Evolutionary conservation across 2,888 invertebrate species (phyloP).

Genomic region (Leucania comma): DNA sequence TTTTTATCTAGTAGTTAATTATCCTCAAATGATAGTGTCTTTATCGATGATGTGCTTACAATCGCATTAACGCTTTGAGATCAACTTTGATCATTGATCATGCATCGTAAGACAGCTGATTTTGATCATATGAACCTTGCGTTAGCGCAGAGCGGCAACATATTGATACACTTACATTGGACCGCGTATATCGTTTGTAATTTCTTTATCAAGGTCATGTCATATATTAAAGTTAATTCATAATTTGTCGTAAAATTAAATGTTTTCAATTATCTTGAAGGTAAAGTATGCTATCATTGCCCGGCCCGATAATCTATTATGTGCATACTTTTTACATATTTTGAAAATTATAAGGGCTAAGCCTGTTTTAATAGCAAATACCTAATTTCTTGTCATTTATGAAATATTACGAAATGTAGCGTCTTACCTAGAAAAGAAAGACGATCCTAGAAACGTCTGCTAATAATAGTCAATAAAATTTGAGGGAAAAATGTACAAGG

Average conservation of each 20-base stretch:
- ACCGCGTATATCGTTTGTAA: background rate
- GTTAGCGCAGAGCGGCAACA: background rate
- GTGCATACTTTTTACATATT: background rate
- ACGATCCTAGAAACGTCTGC: no score
- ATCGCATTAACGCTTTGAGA: background rate
- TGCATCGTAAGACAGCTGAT: background rate
- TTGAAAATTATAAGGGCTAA: no score
- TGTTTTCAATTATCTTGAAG: background rate
- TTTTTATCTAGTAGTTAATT: background rate
- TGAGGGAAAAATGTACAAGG: no score
- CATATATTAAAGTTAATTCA: background rate
- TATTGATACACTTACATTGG: background rate
- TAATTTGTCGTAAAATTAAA: no score
- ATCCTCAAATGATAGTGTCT: background rate
- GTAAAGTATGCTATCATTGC: background rate
- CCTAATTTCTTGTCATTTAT: no score
- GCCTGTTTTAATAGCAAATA: no score
- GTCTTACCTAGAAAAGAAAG: no score
- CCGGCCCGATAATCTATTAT: background rate
- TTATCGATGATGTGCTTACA: background rate
- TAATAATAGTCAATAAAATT: no score
- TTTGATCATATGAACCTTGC: background rate
- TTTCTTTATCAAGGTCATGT: background rate
- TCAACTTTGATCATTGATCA: background rate
- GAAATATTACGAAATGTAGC: no score